Evolutionary conservation across 2,113 vertebrate species (phyloP), one percentile per base, ranked within the genome.

Genomic region (Nyctereutes procyonoides): DNA sequence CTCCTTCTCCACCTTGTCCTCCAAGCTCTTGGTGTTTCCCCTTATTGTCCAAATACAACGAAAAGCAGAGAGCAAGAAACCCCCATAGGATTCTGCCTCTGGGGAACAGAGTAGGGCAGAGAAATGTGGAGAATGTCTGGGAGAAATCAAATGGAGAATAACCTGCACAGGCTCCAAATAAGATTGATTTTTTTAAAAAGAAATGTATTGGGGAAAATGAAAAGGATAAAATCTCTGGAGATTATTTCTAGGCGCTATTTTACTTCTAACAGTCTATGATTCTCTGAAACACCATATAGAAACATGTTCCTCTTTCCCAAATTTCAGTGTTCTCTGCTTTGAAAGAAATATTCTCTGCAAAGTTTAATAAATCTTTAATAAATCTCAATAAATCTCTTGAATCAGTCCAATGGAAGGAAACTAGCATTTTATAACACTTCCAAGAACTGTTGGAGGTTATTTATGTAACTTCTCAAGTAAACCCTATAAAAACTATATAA

Each of bases 291-390:
- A 38, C 3, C 32, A 0, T 77, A 38, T 28, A 56, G 35, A 93
- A 95, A 89, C 22, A n/a, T 53, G 38, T 43, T n/a, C 63, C 24
- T 85, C 63, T 38, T 87, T 73, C 71, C 43, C 82, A 84, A 93
- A 43, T 74, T 83, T 95, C 67, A 73, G 24, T 86, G 62, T 77
- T 32, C 69, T 96, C 58, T 86, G n/a, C 60, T 81, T 81, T 81
- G 63, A 76, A 90, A 96, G 67, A 90, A 92, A 94, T 63, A 8
- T 1, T n/a, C 17, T 38, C 7, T 0, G 12, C 28, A 58, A 91
- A 87, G 43, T 92, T 89, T 87, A 95, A 83, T 35, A 92, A 89
- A 95, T 89, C 95, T 96, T 90, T 91, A 89, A 96, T 81, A 88
- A 76, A 91, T 90, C 60, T 97, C 48, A 74, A 55, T 79, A 82